Evolutionary conservation across 2,888 invertebrate genomes (phyloP).

Genomic region (Cosmia pyralina): DNA sequence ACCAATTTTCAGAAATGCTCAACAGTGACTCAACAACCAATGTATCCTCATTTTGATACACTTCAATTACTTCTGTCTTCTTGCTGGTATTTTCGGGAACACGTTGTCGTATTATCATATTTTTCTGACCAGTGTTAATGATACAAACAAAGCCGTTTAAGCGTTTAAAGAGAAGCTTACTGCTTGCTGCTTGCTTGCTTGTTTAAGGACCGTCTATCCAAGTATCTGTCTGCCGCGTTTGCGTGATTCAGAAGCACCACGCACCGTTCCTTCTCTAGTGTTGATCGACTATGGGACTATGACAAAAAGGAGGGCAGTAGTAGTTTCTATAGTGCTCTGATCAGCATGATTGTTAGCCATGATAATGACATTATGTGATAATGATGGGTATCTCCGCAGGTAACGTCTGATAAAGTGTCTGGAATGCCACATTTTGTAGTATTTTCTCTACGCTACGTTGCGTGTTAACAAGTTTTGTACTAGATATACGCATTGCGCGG

Average conservation of each 20-base stretch:
- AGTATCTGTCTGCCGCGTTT: neutral
- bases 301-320: too few species aligned
- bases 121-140: neutral
- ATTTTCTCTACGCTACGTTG: constrained; percentile 13
- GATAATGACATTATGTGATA: neutral
- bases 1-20: too few species aligned
- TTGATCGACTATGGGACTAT: neutral
- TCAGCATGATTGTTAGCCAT: neutral
- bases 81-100: neutral
- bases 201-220: neutral
- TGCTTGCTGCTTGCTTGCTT: too few species aligned
- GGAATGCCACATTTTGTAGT: constrained; percentile 1
- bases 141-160: neutral
- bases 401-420: constrained; percentile 3
- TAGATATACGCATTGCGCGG: constrained; percentile 12
- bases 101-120: neutral
- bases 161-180: neutral
- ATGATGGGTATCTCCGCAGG: neutral
- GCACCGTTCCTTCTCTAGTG: too few species aligned
- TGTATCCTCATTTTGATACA: neutral
- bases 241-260: neutral
- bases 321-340: neutral
- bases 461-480: constrained; percentile 25
- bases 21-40: neutral
- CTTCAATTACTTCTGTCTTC: neutral